These are phyloP conservation scores for Mylabris sibirica DNA, from an alignment of 2,888 invertebrate species.

Conservation along the genomic window DNA sequence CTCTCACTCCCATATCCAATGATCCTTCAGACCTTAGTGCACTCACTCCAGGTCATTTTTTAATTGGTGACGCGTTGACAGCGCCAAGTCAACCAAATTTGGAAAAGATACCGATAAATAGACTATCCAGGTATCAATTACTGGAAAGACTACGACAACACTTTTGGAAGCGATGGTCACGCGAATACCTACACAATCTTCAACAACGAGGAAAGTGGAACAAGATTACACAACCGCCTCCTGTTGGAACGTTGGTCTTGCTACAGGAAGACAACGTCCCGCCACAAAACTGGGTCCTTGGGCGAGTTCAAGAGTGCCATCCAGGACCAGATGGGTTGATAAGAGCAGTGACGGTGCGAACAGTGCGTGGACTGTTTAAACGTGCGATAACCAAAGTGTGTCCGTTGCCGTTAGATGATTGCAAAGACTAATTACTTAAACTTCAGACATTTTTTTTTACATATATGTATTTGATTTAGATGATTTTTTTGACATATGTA, in stretches of 20 bases:
- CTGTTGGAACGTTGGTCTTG: background rate
- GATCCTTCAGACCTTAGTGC: conserved; percentile 43
- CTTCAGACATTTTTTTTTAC: no score
- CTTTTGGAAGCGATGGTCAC: conserved; percentile 40
- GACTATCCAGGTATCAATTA: conserved; percentile 40
- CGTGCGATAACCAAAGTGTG: background rate
- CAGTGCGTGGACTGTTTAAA: background rate
- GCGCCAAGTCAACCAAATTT: conserved; percentile 14
- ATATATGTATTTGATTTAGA: no score
- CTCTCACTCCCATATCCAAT: conserved; percentile 42
- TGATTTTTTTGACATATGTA: no score
- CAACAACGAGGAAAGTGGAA: conserved; percentile 39
- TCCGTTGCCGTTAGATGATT: background rate
- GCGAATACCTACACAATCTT: conserved; percentile 41
- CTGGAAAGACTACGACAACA: conserved; percentile 39
- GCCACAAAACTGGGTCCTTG: conserved; percentile 1
- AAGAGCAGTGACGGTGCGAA: background rate
- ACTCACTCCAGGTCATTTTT: conserved; percentile 46
- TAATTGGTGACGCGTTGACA: conserved; percentile 40
- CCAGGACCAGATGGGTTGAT: background rate
- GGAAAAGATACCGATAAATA: conserved; percentile 17
- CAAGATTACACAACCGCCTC: background rate
- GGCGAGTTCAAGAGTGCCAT: background rate
- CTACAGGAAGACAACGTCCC: conserved; percentile 2
- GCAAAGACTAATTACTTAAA: no score